Conservation (phyloP, 2,113 vertebrate genomes). For the Limanda limanda region DNA sequence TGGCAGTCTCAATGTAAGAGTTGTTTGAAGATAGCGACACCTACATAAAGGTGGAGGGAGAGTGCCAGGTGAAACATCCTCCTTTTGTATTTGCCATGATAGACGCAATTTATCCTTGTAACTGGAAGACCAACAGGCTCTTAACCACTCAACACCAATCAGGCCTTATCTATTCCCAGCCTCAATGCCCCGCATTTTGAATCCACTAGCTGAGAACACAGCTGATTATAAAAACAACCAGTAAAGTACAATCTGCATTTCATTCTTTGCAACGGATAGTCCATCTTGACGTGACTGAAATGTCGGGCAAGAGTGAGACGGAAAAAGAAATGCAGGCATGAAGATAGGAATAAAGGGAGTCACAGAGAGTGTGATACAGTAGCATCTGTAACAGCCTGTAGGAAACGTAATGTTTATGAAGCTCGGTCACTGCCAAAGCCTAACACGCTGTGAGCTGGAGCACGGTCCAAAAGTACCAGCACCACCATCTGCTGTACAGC, state of each 20-base stretch:
- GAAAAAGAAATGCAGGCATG: neutral
- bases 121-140: conserved; percentile 11
- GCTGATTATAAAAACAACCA: too few relatives aligned
- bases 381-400: conserved; percentile 12
- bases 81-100: conserved; percentile 5
- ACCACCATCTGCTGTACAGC: conserved; percentile 25
- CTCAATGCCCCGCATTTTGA: conserved; percentile 14
- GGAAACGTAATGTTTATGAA: conserved; percentile 16
- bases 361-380: conserved; percentile 9
- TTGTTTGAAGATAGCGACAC: conserved; percentile 16
- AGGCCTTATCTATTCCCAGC: conserved; percentile 12
- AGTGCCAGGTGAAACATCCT: neutral
- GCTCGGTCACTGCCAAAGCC: neutral
- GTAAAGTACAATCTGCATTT: neutral
- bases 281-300: conserved; percentile 11
- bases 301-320: neutral
- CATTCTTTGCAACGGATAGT: conserved; percentile 27
- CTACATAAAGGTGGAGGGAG: neutral
- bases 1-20: conserved; percentile 15
- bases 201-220: conserved; percentile 4
- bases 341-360: conserved; percentile 3
- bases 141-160: neutral
- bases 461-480: conserved; percentile 23
- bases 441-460: neutral
- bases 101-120: conserved; percentile 33